These are phyloP conservation scores for Leptinotarsa rubiginosa DNA, from an alignment of 2,888 invertebrate species.

Conservation along the genomic window DNA sequence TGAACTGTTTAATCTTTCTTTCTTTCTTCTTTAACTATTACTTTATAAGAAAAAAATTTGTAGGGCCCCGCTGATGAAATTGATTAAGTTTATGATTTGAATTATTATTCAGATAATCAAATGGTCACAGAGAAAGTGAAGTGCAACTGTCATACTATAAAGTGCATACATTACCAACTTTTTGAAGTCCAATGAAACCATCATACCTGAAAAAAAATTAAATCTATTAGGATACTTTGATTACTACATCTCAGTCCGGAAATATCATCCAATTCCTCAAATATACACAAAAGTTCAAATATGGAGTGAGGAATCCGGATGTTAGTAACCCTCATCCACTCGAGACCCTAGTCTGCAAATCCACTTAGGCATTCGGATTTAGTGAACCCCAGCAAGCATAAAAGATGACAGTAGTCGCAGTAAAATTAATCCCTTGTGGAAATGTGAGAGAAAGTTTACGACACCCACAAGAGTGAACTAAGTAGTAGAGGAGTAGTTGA, in stretches of 20 bases:
- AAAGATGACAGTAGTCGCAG: constrained; percentile 38
- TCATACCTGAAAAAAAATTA: constrained; percentile 2
- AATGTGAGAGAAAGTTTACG: constrained; percentile 25
- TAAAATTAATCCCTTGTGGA: constrained; percentile 38
- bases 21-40: too few species aligned
- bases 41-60: too few species aligned
- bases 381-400: constrained; percentile 26
- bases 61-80: too few species aligned
- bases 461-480: neutral
- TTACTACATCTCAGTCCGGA: neutral
- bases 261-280: neutral
- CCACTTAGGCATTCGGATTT: constrained; percentile 12
- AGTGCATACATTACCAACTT: neutral
- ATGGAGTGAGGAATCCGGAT: neutral
- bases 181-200: neutral
- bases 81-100: too few species aligned
- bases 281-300: neutral
- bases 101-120: neutral
- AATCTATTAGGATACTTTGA: neutral
- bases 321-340: constrained; percentile 7
- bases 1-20: too few species aligned
- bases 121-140: neutral
- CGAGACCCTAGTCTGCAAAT: neutral
- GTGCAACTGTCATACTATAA: neutral
- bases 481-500: neutral